A percentile compares a stretch with the other conserved stretches of the same genome.
Conservation (phyloP, 2,797 vertebrate genomes). For the Margarornis squamiger region DNA sequence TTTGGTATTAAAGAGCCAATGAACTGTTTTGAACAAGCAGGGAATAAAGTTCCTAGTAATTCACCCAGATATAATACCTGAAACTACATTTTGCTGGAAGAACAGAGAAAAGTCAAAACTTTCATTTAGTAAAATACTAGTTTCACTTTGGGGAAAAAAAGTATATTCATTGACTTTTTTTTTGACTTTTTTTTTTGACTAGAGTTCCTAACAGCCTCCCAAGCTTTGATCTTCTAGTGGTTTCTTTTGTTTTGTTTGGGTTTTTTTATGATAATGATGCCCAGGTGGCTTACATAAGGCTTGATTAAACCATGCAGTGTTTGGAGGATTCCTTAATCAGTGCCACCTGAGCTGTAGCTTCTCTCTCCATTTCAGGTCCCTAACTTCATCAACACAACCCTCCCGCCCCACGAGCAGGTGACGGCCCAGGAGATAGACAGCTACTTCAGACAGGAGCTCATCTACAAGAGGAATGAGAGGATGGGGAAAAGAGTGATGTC, state of each 20-base stretch:
- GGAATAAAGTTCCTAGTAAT: neutral
- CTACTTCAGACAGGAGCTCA: slow-evolving; percentile 97
- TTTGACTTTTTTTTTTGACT: neutral
- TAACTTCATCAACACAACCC: slow-evolving; percentile 95
- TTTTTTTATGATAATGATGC: neutral
- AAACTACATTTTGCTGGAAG: neutral
- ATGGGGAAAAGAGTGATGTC: slow-evolving; percentile 93
- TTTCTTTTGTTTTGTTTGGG: neutral
- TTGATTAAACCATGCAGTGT: neutral
- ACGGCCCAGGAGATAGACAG: slow-evolving; percentile 95
- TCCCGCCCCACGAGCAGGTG: slow-evolving; percentile 89
- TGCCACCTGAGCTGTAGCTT: neutral
- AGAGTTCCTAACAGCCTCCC: neutral
- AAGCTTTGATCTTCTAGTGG: no score
- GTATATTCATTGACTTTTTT: neutral
- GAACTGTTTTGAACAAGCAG: neutral
- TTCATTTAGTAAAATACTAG: neutral
- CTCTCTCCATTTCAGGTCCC: slow-evolving; percentile 83
- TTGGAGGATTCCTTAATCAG: neutral
- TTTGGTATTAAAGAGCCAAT: neutral
- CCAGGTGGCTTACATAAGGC: neutral
- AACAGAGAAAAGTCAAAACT: neutral
- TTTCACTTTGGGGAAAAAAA: neutral
- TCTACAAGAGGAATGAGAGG: slow-evolving; percentile 97
- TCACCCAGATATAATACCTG: neutral